Evolutionary conservation across 2,888 invertebrate genomes (phyloP), one percentile per base, ranked within the genome.

Genomic region (Cryptocephalus moraei): DNA sequence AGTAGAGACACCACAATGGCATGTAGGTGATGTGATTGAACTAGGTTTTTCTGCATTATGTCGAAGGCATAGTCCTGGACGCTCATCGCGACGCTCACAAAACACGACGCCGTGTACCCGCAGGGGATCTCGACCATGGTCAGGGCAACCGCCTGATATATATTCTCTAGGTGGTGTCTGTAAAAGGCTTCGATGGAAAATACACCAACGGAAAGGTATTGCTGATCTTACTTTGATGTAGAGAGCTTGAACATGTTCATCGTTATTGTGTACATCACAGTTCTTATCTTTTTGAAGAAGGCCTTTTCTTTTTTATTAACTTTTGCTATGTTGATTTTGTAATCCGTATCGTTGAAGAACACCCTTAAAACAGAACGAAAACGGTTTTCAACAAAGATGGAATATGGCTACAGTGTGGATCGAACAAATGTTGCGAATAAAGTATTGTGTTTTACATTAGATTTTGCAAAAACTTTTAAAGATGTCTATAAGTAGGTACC

Each of bases 81-180:
- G 8, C 75, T 72, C 79, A 82, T 80, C 1, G 73, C 66, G 32
- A 80, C 68, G 54, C 78, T 79, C 1, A 77, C 75, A 8, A 76
- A 66, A 1, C 75, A 72, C 0, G 80, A 78, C 0, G 80, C 79
- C 0, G 78, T 77, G 56, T 78, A 74, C 0, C 79, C 78, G 47
- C 79, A 80, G 0, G 82, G 81, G 10, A 81, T 73, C 60, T 80
- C 81, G 9, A 78, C 62, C 1, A 77, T 68, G 1, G 78, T 65
- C 40, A 78, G 62, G 43, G 78, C 76, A n/a, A 80, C 66, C 0
- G 77, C 71, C 34, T 74, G 70, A 55, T 76, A 81, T 1, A 75
- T 63, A 6, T 72, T 71, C 55, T 78, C 78, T 31, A 81, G 10
- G 9, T 8, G 45, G 3, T 32, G 11, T 11, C 43, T 43, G 33